Evolutionary conservation across 1,140 invertebrate species (phyloP).

Genomic region (Brachionus rubens): DNA sequence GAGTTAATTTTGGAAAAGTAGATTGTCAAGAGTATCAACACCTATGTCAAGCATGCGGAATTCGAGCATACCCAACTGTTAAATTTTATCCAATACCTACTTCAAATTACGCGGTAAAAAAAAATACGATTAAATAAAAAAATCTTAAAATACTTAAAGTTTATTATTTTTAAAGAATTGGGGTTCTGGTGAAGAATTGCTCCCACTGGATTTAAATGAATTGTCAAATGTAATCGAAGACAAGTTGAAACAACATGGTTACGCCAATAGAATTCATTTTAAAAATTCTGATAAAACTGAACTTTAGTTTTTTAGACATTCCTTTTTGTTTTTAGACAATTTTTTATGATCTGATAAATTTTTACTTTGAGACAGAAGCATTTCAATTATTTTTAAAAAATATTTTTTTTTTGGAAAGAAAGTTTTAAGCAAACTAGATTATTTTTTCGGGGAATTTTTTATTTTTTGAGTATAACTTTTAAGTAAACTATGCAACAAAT

Average conservation of each 20-base stretch:
- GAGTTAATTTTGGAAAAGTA: slow-evolving; percentile 63
- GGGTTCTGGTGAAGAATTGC: slow-evolving; percentile 20
- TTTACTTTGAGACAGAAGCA: too few relatives aligned
- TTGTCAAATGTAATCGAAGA: not conserved
- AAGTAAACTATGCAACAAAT: too few relatives aligned
- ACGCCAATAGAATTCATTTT: not conserved
- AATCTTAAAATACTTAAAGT: not conserved
- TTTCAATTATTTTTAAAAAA: too few relatives aligned
- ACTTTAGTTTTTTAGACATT: slow-evolving; percentile 5
- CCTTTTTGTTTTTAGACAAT: too few relatives aligned
- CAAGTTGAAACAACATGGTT: not conserved
- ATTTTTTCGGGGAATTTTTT: too few relatives aligned
- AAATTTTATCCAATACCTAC: slow-evolving; percentile 57
- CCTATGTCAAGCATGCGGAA: slow-evolving; percentile 61
- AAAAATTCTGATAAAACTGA: not conserved
- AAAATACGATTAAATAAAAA: not conserved
- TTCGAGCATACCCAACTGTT: slow-evolving; percentile 65
- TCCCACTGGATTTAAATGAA: not conserved
- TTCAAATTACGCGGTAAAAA: slow-evolving; percentile 19
- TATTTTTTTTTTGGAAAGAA: too few relatives aligned
- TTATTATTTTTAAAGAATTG: not conserved
- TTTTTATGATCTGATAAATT: too few relatives aligned
- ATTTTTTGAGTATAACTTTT: too few relatives aligned
- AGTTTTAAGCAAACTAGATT: too few relatives aligned
- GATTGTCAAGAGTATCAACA: slow-evolving; percentile 63